Evolutionary conservation across 1,140 invertebrate species (phyloP).

Genomic region (Cyphomyrmex costatus): DNA sequence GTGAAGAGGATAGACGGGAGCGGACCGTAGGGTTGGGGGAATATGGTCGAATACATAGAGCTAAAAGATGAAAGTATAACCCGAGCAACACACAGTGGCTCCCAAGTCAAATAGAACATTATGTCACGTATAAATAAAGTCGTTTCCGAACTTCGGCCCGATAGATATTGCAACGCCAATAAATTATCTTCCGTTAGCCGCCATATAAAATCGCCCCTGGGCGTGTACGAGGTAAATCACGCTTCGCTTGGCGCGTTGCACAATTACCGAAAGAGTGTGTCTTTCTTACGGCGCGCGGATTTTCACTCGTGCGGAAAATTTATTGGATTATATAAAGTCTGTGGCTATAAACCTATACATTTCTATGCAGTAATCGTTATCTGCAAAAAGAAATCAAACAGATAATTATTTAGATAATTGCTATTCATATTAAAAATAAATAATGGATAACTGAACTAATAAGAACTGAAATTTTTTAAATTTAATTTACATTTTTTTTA

Average conservation of each 20-base stretch:
- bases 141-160: slow-evolving; percentile 34
- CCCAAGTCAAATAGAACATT: slow-evolving; percentile 70
- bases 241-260: slow-evolving; percentile 49
- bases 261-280: slow-evolving; percentile 61
- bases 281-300: slow-evolving; percentile 51
- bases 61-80: slow-evolving; percentile 80
- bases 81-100: slow-evolving; percentile 69
- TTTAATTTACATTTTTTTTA: too few relatives aligned
- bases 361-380: background rate
- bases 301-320: slow-evolving; percentile 58
- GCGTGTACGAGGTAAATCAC: slow-evolving; percentile 57
- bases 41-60: slow-evolving; percentile 62
- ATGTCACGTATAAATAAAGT: slow-evolving; percentile 55
- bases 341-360: background rate
- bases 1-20: slow-evolving; percentile 34
- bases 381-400: background rate
- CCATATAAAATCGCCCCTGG: slow-evolving; percentile 45
- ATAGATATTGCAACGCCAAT: slow-evolving; percentile 64
- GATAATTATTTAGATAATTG: slow-evolving; percentile 2
- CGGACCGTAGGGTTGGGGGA: slow-evolving; percentile 39
- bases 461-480: too few relatives aligned
- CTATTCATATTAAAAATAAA: background rate
- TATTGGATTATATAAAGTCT: slow-evolving; percentile 57
- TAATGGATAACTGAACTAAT: too few relatives aligned
- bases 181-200: slow-evolving; percentile 55